Conservation (phyloP, 2,888 invertebrate genomes). For the Pristionchus arcanus region DNA sequence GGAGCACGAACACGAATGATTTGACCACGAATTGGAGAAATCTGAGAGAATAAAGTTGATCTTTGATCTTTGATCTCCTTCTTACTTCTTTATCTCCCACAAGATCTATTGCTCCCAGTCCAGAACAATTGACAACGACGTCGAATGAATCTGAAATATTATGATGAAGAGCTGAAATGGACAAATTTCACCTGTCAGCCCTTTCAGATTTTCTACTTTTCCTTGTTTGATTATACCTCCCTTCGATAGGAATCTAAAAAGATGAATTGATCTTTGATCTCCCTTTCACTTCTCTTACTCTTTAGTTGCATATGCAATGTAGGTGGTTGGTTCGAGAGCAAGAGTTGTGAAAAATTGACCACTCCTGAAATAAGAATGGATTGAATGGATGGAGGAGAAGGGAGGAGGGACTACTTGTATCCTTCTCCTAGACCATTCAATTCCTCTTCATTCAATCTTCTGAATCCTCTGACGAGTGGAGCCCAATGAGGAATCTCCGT, state of each 20-base stretch:
- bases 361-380: constrained; percentile 57
- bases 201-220: constrained; percentile 56
- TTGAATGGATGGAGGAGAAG: not conserved
- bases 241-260: constrained; percentile 59
- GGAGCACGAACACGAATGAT: constrained; percentile 79
- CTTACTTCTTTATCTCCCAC: constrained; percentile 83
- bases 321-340: constrained; percentile 64
- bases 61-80: constrained; percentile 53
- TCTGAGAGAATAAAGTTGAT: constrained; percentile 81
- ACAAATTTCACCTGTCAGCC: constrained; percentile 50
- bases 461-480: constrained; percentile 45
- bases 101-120: constrained; percentile 85
- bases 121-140: constrained; percentile 89
- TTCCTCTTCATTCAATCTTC: constrained; percentile 45
- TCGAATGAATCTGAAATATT: constrained; percentile 57
- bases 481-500: constrained; percentile 39
- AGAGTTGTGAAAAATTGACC: constrained; percentile 66
- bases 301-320: constrained; percentile 60
- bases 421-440: not conserved
- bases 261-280: constrained; percentile 13
- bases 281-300: constrained; percentile 33
- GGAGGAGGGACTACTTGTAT: constrained; percentile 42
- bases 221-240: constrained; percentile 59
- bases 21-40: constrained; percentile 83
- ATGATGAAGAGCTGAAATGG: not conserved